A percentile compares a stretch with the other conserved stretches of the same genome.
phyloP scores from a whole-genome alignment of 2,797 vertebrate species.

The Microcaecilia unicolor region DNA sequence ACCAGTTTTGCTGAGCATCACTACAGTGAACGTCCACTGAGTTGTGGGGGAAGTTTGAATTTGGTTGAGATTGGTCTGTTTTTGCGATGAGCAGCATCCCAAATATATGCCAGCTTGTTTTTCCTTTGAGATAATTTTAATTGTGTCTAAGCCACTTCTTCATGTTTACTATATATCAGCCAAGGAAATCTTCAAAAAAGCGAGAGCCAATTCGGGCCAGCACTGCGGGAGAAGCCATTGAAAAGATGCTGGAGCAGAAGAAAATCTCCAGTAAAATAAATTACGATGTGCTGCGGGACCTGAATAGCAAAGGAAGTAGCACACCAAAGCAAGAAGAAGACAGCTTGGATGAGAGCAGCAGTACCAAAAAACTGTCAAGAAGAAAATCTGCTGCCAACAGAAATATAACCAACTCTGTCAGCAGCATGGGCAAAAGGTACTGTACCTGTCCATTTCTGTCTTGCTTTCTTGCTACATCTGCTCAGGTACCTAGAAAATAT shows the following conservation, averaged over 20 bases:
- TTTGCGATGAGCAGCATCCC: too few relatives aligned
- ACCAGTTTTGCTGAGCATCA: too few relatives aligned
- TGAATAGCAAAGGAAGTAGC: conserved; percentile 63
- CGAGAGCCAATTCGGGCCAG: conserved; percentile 71
- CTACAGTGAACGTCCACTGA: too few relatives aligned
- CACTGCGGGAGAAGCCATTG: conserved; percentile 90
- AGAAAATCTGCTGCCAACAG: conserved; percentile 41
- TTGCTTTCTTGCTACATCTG: too few relatives aligned
- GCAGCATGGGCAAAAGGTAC: conserved; percentile 80
- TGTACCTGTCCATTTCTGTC: conserved; percentile 32
- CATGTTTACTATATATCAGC: conserved; percentile 54
- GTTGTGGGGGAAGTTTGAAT: too few relatives aligned
- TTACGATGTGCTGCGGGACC: conserved; percentile 87
- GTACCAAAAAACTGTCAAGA: conserved; percentile 43
- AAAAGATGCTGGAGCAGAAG: conserved; percentile 96
- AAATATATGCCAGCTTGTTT: too few relatives aligned
- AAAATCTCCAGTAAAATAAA: conserved; percentile 94
- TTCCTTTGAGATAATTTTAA: conserved; percentile 4
- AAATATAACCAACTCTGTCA: conserved; percentile 56
- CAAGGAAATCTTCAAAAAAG: conserved; percentile 56
- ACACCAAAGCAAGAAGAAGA: conserved; percentile 43
- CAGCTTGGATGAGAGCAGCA: conserved; percentile 14
- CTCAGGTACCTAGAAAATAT: too few relatives aligned
- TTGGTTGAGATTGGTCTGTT: too few relatives aligned
- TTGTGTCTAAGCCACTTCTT: conserved; percentile 27